phyloP scores from a whole-genome alignment of 2,888 invertebrate species.

The Periphyllus acericola region DNA sequence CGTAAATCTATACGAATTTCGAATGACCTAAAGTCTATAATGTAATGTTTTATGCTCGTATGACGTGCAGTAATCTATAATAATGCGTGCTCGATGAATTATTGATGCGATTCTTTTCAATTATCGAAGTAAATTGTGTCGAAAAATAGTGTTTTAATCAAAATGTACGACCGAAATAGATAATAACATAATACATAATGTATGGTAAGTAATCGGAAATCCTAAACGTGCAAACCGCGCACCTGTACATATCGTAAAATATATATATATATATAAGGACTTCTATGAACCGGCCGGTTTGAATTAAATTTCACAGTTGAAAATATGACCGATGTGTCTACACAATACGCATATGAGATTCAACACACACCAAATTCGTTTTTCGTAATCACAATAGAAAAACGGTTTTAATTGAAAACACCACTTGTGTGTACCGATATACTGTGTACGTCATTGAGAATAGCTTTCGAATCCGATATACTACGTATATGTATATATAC shows the following conservation, averaged over 20 bases:
- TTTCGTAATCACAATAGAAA: neutral
- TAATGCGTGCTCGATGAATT: neutral
- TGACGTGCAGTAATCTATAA: no score
- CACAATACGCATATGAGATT: no score
- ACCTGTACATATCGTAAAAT: no score
- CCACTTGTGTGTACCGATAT: no score
- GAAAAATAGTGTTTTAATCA: neutral
- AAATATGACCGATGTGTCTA: neutral
- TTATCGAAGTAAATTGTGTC: neutral
- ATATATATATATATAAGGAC: no score
- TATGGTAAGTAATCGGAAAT: neutral
- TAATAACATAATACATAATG: neutral
- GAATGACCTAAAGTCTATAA: neutral
- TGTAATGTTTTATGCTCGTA: no score
- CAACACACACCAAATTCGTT: neutral
- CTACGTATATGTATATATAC: no score
- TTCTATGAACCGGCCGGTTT: neutral
- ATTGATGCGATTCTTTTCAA: neutral
- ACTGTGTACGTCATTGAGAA: constrained; percentile 17
- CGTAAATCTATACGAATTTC: neutral
- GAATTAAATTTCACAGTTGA: neutral
- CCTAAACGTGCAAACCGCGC: neutral
- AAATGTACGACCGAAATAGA: no score
- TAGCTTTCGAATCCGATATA: constrained; percentile 25
- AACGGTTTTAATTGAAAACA: constrained; percentile 15